Evolutionary conservation across 2,797 vertebrate genomes (phyloP).

Genomic region (Pseudopleuronectes americanus): DNA sequence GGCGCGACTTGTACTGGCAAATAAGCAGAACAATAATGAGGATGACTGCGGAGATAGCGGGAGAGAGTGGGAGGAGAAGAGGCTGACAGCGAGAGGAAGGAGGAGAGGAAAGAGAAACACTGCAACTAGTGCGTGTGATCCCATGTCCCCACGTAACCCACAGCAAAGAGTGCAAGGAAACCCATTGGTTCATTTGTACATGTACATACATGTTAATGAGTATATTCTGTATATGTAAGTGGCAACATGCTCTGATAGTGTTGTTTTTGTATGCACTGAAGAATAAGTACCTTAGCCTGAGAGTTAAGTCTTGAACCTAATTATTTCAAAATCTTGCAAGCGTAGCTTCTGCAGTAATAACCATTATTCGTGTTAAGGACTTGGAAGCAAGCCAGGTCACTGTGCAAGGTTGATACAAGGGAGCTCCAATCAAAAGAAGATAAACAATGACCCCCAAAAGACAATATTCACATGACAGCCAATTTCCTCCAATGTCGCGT

Average conservation of each 20-base stretch:
- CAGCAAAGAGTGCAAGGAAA: conserved; percentile 51
- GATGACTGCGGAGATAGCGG: conserved; percentile 54
- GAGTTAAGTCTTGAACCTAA: conserved; percentile 11
- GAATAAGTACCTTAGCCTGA: not conserved
- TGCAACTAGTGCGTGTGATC: conserved; percentile 23
- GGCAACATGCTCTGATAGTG: conserved; percentile 15
- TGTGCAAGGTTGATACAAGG: not conserved
- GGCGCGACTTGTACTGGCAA: conserved; percentile 52
- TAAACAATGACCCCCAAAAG: not conserved
- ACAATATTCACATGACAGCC: too few relatives aligned
- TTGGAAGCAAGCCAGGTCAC: not conserved
- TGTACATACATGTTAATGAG: not conserved
- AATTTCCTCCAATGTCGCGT: too few relatives aligned
- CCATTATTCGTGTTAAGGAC: not conserved
- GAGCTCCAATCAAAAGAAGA: not conserved
- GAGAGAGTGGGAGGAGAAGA: conserved; percentile 53
- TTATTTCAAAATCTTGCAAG: not conserved
- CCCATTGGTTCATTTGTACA: conserved; percentile 3
- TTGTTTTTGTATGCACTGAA: conserved; percentile 2
- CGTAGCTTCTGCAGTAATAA: not conserved
- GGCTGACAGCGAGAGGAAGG: conserved; percentile 37
- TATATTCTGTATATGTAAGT: conserved; percentile 15
- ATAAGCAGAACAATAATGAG: conserved; percentile 67
- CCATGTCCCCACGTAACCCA: conserved; percentile 39
- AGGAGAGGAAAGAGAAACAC: conserved; percentile 28